Conservation (phyloP, 2,888 invertebrate genomes). For the Philereme vetulata region DNA sequence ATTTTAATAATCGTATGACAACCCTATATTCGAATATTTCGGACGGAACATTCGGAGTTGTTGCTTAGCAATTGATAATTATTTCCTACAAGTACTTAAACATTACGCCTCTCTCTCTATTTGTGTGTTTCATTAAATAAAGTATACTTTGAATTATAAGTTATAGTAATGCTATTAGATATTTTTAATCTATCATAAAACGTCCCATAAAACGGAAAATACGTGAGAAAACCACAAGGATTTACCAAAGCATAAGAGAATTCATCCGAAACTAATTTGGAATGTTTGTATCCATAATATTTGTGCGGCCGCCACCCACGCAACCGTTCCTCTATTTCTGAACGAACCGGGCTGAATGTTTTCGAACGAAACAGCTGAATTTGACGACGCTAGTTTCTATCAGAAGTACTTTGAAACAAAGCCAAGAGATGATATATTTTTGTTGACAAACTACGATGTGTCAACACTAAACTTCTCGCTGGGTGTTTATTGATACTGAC, state of each 20-base stretch:
- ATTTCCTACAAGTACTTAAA: constrained; percentile 2
- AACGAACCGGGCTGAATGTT: constrained; percentile 30
- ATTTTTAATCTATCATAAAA: not conserved
- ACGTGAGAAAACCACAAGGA: constrained; percentile 16
- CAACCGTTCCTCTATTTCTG: constrained; percentile 64
- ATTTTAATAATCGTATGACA: constrained; percentile 64
- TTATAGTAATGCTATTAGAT: not conserved
- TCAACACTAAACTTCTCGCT: constrained; percentile 18
- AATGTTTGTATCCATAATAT: constrained; percentile 69
- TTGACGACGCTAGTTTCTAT: constrained; percentile 23
- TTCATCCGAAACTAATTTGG: constrained; percentile 53
- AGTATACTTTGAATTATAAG: not conserved
- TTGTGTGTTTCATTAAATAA: not conserved
- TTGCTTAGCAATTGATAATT: constrained; percentile 14
- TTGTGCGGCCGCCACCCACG: constrained; percentile 66
- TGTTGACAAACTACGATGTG: constrained; percentile 32
- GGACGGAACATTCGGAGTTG: constrained; percentile 18
- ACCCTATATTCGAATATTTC: constrained; percentile 29
- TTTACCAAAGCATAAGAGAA: constrained; percentile 17
- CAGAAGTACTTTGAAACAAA: constrained; percentile 30
- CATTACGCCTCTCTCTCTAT: not conserved
- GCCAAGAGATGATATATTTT: constrained; percentile 33
- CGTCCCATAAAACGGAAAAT: constrained; percentile 5
- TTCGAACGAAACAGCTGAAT: constrained; percentile 27
- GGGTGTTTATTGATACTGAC: not conserved